Percentiles rank a stretch among this genome's conserved stretches.
These are phyloP conservation scores for Oligia fasciuncula DNA, from an alignment of 2,888 invertebrate genomes.

Conservation along the genomic window DNA sequence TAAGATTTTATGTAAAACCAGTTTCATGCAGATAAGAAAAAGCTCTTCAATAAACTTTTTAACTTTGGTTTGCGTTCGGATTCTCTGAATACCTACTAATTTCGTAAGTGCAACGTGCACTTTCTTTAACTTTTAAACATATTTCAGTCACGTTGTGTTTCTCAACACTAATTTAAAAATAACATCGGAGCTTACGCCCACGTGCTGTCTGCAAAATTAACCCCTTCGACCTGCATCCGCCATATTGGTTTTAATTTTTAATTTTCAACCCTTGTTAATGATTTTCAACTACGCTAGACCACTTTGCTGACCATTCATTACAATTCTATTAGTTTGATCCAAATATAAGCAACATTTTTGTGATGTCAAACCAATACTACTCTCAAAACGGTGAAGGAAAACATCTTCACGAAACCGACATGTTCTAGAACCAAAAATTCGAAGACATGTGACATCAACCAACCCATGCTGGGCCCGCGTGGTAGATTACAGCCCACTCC, in stretches of 20 bases:
- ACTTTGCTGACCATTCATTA: not conserved
- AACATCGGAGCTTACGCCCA: not conserved
- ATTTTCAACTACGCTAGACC: not conserved
- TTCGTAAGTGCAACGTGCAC: not conserved
- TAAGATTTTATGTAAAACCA: not conserved
- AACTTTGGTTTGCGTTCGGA: not conserved
- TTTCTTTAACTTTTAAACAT: not conserved
- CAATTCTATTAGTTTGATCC: not conserved
- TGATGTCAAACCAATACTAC: no score
- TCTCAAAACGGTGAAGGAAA: no score
- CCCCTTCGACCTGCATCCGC: no score
- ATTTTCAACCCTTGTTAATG: not conserved
- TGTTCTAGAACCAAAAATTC: no score
- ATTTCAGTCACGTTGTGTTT: slow-evolving; percentile 15
- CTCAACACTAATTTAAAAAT: not conserved
- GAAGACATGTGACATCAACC: no score
- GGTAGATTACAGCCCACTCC: no score
- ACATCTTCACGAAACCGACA: no score
- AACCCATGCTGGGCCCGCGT: no score
- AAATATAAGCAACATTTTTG: not conserved
- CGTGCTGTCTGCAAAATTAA: not conserved
- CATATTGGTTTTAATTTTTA: not conserved
- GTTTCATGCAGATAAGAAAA: not conserved
- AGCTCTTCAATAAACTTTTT: not conserved
- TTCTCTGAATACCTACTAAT: not conserved